phyloP scores from a whole-genome alignment of 2,113 vertebrate species.

The Tenebrosternarchus preto region DNA sequence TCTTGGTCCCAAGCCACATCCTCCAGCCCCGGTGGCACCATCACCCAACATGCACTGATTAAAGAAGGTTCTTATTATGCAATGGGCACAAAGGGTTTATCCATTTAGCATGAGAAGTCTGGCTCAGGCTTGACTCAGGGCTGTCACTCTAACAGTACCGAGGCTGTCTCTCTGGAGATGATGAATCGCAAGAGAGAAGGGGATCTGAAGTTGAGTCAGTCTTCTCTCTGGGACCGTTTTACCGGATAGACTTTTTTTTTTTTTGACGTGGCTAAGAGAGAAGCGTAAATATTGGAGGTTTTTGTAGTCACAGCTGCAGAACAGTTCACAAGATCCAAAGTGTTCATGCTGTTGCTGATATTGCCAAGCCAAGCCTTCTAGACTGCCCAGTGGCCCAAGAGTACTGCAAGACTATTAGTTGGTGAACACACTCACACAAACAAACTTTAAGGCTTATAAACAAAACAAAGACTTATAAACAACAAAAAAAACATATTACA shows the following conservation, averaged over 20 bases:
- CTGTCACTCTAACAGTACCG: conserved; percentile 27
- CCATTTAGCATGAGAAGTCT: conserved; percentile 1
- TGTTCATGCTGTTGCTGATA: not conserved
- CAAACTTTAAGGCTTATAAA: not conserved
- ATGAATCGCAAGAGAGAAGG: not conserved
- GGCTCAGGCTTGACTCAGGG: not conserved
- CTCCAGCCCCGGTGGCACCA: not conserved
- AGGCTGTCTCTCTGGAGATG: not conserved
- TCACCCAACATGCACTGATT: conserved; percentile 9
- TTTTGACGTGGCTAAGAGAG: conserved; percentile 29
- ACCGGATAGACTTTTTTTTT: conserved; percentile 13
- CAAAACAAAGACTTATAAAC: not conserved
- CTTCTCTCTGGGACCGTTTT: conserved; percentile 12
- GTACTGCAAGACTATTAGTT: not conserved
- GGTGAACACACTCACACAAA: not conserved
- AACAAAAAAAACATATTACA: not conserved
- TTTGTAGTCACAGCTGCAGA: conserved; percentile 16
- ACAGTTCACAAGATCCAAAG: not conserved
- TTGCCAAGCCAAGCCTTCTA: not conserved
- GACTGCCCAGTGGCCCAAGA: not conserved
- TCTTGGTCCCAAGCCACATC: not conserved
- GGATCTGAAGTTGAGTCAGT: not conserved
- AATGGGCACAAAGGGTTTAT: conserved; percentile 13
- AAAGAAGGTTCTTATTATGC: not conserved
- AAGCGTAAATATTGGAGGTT: conserved; percentile 33